These are phyloP conservation scores for Schizaphis graminum DNA, from an alignment of 2,888 invertebrate genomes.

Conservation along the genomic window DNA sequence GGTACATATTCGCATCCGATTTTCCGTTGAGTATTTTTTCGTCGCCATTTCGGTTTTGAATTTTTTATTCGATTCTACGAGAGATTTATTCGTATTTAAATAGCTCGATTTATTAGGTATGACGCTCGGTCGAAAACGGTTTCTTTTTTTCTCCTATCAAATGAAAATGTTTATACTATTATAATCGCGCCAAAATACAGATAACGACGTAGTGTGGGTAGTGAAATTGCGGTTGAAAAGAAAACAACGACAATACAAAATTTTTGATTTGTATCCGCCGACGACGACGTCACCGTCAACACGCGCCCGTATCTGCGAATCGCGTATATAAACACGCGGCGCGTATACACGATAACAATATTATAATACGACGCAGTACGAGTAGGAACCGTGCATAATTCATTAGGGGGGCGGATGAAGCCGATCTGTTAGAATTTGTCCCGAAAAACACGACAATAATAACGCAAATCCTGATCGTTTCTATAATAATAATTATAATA, in stretches of 20 bases:
- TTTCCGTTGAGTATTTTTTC: neutral
- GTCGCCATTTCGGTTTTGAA: neutral
- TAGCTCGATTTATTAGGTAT: neutral
- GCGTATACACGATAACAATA: neutral
- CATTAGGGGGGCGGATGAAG: neutral
- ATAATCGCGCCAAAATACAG: neutral
- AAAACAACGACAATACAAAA: neutral
- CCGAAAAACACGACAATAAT: neutral
- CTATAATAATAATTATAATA: neutral
- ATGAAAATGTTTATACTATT: neutral
- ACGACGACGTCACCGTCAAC: neutral
- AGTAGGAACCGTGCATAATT: neutral
- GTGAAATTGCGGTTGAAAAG: neutral
- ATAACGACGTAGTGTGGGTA: neutral
- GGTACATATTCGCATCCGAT: neutral
- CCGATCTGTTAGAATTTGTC: neutral
- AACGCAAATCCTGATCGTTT: neutral
- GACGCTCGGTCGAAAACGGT: neutral
- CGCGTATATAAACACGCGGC: neutral
- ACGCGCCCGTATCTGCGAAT: neutral
- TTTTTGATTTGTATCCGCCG: neutral
- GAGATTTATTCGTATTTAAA: neutral
- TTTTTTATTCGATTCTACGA: neutral
- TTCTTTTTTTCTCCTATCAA: neutral
- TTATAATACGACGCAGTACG: neutral